Base-by-base conservation (phyloP, 2,797 vertebrate genomes). In the Thripadectes ignobilis region DNA sequence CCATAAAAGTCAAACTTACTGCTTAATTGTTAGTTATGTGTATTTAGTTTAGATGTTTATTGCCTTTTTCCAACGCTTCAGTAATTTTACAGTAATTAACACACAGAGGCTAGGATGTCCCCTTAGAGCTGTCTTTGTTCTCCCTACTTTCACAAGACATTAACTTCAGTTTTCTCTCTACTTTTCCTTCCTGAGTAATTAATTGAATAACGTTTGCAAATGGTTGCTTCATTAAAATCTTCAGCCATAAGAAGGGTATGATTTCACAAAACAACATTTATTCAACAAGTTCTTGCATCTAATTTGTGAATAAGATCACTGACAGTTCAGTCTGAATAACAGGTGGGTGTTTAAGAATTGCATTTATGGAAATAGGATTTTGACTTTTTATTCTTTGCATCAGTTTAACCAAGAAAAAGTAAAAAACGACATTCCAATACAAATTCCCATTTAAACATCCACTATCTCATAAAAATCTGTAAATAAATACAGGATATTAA, bases 81-180 rank as follows among this genome's bases (percentile, higher is more conserved):
- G 74, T 95, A 94, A 87, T 95, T 95, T 88, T 88, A 92, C 65
- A 79, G 74, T 91, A 93, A 96, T 92, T 88, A 92, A 91, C 0
- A 0, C 55, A 92, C 91, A 88, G 63, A 77, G 88, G 52, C 76
- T 43, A 71, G 80, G 88, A 88, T 94, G 55, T 67, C 91, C 74
- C 88, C 89, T 92, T 43, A 61, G 71, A 95, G 89, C 71, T 82
- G 85, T 39, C 85, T 94, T 86, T 76, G 80, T 80, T 91, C 74
- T 88, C 74, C 74, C 85, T 84, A 73, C 79, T 89, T 97, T 95
- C 88, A 85, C 74, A 92, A 88, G 66, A 94, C 74, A 92, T 92
- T 90, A 61, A 90, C 93, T 95, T 92, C 83, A 89, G 83, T 92
- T 93, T 92, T 93, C 62, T 54, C 93, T 92, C 87, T 83, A 74